Evolutionary conservation across 2,888 invertebrate genomes (phyloP).

Genomic region (Polydrusus tereticollis): DNA sequence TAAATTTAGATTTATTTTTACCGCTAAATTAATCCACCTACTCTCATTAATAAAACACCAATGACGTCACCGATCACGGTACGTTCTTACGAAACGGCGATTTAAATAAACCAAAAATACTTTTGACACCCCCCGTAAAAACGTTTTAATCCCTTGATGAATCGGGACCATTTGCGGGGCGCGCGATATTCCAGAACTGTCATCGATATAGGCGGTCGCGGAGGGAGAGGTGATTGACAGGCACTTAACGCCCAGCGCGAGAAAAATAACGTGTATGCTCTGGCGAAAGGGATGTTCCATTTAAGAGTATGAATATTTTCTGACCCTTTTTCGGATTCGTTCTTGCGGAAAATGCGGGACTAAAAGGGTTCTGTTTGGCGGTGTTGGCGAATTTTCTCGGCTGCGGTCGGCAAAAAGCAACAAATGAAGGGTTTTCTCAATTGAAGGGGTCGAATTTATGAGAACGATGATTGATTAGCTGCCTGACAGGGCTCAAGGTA

Average conservation of each 20-base stretch:
- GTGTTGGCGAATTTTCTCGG: not conserved
- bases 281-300: constrained; percentile 27
- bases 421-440: not conserved
- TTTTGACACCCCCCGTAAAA: constrained; percentile 31
- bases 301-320: constrained; percentile 37
- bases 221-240: constrained; percentile 39
- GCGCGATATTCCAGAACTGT: constrained; percentile 44
- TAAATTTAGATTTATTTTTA: not conserved
- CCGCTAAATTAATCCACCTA: not conserved
- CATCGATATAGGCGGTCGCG: constrained; percentile 43
- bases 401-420: not conserved
- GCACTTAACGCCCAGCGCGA: constrained; percentile 45
- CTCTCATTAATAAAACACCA: constrained; percentile 6
- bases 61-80: constrained; percentile 9
- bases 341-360: constrained; percentile 17
- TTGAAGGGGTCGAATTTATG: no score
- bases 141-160: constrained; percentile 50
- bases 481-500: no score
- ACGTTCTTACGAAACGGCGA: not conserved
- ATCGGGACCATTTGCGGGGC: constrained; percentile 46
- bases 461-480: no score
- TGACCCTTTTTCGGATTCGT: constrained; percentile 30
- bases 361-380: not conserved
- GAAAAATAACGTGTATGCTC: constrained; percentile 33
- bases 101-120: constrained; percentile 26